Percentiles rank a stretch among this genome's conserved stretches.
phyloP scores from a whole-genome alignment of 2,113 vertebrate genomes.

The Todiramphus saurophagus region DNA sequence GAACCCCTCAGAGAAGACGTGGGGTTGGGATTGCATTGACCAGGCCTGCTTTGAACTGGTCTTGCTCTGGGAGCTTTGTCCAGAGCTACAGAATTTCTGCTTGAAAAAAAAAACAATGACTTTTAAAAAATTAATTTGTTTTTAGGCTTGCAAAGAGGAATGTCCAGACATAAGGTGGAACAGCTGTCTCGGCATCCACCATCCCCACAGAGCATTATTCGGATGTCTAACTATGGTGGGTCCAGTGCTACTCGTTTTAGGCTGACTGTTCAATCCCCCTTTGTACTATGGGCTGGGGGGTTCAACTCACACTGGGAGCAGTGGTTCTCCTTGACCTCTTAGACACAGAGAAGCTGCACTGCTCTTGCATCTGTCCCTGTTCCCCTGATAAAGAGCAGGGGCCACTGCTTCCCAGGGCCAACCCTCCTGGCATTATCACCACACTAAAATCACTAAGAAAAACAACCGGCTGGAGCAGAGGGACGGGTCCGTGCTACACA shows the following conservation, averaged over 20 bases:
- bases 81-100: not conserved
- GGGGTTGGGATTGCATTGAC: not conserved
- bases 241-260: not conserved
- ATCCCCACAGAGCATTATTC: not conserved
- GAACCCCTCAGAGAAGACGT: not conserved
- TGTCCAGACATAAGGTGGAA: not conserved
- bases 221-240: not conserved
- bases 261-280: not conserved
- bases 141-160: not conserved
- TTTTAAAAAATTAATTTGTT: not conserved
- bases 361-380: not conserved
- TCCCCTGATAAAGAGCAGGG: not conserved
- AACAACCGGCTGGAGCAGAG: not conserved
- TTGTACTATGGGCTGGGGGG: rapidly evolving
- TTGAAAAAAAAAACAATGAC: not conserved
- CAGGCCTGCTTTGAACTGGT: not conserved
- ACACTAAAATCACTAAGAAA: not conserved
- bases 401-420: not conserved
- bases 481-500: not conserved
- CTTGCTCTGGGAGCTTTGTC: not conserved
- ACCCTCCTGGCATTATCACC: not conserved
- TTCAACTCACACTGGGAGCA: rapidly evolving
- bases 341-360: not conserved
- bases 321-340: not conserved
- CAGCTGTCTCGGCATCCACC: not conserved